These are phyloP conservation scores for Cyprinella venusta DNA, from an alignment of 2,797 vertebrate genomes.

Conservation along the genomic window DNA sequence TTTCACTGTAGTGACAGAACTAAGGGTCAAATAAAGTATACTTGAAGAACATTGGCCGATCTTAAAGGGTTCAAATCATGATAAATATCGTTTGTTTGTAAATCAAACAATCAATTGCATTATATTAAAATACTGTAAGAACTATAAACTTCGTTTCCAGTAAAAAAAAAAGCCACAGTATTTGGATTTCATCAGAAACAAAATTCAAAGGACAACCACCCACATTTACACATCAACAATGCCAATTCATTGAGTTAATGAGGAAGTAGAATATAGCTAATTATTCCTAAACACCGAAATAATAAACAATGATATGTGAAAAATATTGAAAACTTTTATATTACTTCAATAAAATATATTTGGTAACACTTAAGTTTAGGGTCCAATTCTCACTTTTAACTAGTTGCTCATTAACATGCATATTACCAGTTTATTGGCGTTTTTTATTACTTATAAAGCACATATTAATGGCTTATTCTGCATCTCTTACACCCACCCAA, in stretches of 20 bases:
- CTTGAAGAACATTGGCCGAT: background rate
- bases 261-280: background rate
- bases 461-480: too few species aligned
- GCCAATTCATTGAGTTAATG: background rate
- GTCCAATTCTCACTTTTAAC: too few species aligned
- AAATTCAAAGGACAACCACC: background rate
- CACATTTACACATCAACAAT: background rate
- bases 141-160: background rate
- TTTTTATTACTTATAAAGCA: too few species aligned
- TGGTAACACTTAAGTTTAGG: background rate
- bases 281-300: background rate
- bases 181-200: background rate
- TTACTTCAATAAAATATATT: background rate
- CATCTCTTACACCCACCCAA: too few species aligned
- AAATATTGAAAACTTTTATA: background rate
- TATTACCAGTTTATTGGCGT: too few species aligned
- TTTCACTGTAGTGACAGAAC: background rate
- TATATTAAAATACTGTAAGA: background rate
- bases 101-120: too few species aligned
- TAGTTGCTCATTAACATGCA: background rate
- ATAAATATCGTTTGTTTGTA: background rate
- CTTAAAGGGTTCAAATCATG: background rate
- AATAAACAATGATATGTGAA: background rate
- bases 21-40: background rate
- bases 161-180: background rate